Conservation (phyloP, 2,888 invertebrate genomes). For the Lymantria dispar region DNA sequence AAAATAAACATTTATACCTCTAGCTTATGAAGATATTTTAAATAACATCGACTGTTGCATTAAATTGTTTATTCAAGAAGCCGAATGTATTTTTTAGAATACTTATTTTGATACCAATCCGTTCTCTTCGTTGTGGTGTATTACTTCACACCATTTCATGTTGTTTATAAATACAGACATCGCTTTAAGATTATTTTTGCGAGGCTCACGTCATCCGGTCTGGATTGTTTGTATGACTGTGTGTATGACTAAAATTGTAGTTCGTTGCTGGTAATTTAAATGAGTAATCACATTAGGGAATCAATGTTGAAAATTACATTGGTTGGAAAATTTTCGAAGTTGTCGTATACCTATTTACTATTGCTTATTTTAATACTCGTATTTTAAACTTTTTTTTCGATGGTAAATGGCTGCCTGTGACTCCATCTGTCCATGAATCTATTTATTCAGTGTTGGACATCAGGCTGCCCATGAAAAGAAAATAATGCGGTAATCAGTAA, state of each 20-base stretch:
- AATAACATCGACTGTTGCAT: constrained; percentile 3
- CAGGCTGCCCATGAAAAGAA: too few relatives aligned
- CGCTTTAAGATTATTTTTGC: constrained; percentile 62
- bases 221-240: constrained; percentile 63
- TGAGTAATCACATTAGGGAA: constrained; percentile 56
- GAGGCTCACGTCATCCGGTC: constrained; percentile 67
- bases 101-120: constrained; percentile 32
- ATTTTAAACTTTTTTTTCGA: too few relatives aligned
- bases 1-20: background rate
- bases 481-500: too few relatives aligned
- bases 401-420: too few relatives aligned
- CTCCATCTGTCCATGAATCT: too few relatives aligned
- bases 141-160: constrained; percentile 50
- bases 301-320: constrained; percentile 2
- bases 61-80: constrained; percentile 31
- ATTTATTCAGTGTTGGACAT: too few relatives aligned
- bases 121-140: constrained; percentile 37
- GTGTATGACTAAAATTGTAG: constrained; percentile 68
- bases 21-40: background rate
- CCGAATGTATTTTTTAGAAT: constrained; percentile 26
- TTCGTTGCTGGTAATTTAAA: constrained; percentile 43
- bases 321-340: background rate
- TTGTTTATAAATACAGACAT: constrained; percentile 63
- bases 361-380: too few relatives aligned
- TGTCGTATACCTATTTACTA: too few relatives aligned